Base-by-base conservation (phyloP, 1,140 invertebrate species). In the Semibalanus balanoides region DNA sequence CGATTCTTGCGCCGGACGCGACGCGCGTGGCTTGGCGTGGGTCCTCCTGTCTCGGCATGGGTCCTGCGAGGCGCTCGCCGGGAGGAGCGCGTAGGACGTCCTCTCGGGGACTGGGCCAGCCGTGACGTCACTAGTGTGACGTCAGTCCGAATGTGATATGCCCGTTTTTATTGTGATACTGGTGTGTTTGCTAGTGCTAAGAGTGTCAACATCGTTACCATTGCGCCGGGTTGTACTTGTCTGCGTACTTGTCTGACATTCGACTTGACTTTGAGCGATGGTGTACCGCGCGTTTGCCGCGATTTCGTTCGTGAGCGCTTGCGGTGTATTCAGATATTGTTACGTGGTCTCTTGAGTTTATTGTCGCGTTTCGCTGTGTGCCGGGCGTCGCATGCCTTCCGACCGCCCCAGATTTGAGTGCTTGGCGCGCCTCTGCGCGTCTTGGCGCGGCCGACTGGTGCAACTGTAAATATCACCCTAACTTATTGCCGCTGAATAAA, bases 391-490 rank as follows among this genome's bases (percentile, higher is more conserved):
- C 51, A 14, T 64, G 51, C 51, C 51, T 64, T 64, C 11, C 51
- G 51, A 64, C 51, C 51, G 51, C 9, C 11, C 51, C 14, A 64
- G 14, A 7, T 40, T 17, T 40, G 17, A 40, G 51, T 25, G 11
- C 22, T 25, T 19, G 14, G 22, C 7, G 1, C 51, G 22, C 51
- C 22, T 19, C 7, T 14, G 51, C 51, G 51, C 51, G 14, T 1
- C 51, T 25, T 25, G 51, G 1, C 51, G 51, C 51, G 51, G 51
- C 11, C 51, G 51, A 7, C 51, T 64, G 11, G 51, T 64, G 51
- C 51, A 64, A 64, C 51, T 64, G 51, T 64, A 64, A 64, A 64
- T 64, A 64, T 64, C 51, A 64, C 51, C 51, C 51, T 64, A 64
- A 64, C 51, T 64, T 64, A 64, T 64, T 64, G 51, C 51, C 22